Percentiles rank a stretch among this genome's conserved stretches.
Evolutionary conservation across 2,888 invertebrate genomes (phyloP).

Genomic region (Phortica okadai): DNA sequence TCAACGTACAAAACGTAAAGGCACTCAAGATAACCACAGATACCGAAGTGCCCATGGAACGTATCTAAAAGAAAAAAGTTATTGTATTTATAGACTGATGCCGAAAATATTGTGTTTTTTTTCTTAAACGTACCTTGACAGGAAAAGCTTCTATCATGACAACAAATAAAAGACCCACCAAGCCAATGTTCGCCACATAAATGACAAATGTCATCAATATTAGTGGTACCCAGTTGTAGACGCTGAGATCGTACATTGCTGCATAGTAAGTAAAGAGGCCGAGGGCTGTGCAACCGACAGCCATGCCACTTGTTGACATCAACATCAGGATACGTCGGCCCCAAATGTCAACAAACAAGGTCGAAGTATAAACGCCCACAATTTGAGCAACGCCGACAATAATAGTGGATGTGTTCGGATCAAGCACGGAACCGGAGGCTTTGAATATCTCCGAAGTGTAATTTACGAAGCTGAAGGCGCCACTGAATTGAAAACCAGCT

Average conservation of each 20-base stretch:
- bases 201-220: constrained; percentile 68
- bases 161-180: constrained; percentile 64
- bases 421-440: constrained; percentile 63
- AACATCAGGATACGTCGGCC: constrained; percentile 71
- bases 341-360: constrained; percentile 66
- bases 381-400: constrained; percentile 71
- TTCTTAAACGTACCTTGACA: constrained; percentile 60
- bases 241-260: constrained; percentile 47
- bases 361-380: constrained; percentile 66
- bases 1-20: constrained; percentile 60
- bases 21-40: constrained; percentile 49
- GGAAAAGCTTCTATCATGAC: constrained; percentile 68
- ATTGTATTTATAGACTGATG: constrained; percentile 45
- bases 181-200: constrained; percentile 63
- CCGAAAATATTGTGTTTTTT: not conserved
- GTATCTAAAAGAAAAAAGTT: constrained; percentile 60
- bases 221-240: constrained; percentile 68
- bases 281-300: constrained; percentile 62
- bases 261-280: constrained; percentile 64
- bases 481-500: constrained; percentile 66
- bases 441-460: constrained; percentile 74
- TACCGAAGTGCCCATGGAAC: constrained; percentile 57
- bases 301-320: constrained; percentile 63
- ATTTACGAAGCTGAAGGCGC: constrained; percentile 70
- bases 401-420: constrained; percentile 71